Conservation (phyloP, 2,888 invertebrate genomes). For the Agrochola lota region DNA sequence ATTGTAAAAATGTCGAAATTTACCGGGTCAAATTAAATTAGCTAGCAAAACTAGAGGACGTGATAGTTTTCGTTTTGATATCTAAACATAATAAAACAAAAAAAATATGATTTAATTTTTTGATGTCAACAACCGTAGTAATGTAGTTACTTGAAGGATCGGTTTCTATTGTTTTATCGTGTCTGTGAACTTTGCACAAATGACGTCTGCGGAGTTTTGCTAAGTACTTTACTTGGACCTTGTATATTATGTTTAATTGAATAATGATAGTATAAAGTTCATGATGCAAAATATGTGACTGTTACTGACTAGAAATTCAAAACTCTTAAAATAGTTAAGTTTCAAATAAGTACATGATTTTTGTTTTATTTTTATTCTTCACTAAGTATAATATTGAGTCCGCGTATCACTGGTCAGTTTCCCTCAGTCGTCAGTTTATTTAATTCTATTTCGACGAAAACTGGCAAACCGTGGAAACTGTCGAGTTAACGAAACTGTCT, state of each 20-base stretch:
- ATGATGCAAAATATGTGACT: slow-evolving; percentile 7
- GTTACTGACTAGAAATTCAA: slow-evolving; percentile 44
- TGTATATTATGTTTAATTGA: background rate
- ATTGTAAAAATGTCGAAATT: background rate
- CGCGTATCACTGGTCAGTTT: no score
- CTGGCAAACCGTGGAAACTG: no score
- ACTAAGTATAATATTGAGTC: no score
- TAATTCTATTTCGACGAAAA: no score
- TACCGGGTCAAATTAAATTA: background rate
- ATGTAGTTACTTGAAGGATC: background rate
- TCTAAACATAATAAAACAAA: background rate
- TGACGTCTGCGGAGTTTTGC: background rate
- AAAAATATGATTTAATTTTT: background rate
- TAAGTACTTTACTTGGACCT: background rate
- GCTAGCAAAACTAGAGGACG: background rate
- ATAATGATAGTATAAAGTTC: background rate
- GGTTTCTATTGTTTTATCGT: background rate
- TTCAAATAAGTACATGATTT: slow-evolving; percentile 9
- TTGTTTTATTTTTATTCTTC: slow-evolving; percentile 1
- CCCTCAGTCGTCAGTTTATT: no score
- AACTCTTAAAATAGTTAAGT: slow-evolving; percentile 30
- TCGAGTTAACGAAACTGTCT: no score
- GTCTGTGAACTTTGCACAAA: background rate
- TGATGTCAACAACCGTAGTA: no score
- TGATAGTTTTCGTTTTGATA: background rate